These are phyloP conservation scores for Phoxinus phoxinus DNA, from an alignment of 2,113 vertebrate species.

Conservation along the genomic window DNA sequence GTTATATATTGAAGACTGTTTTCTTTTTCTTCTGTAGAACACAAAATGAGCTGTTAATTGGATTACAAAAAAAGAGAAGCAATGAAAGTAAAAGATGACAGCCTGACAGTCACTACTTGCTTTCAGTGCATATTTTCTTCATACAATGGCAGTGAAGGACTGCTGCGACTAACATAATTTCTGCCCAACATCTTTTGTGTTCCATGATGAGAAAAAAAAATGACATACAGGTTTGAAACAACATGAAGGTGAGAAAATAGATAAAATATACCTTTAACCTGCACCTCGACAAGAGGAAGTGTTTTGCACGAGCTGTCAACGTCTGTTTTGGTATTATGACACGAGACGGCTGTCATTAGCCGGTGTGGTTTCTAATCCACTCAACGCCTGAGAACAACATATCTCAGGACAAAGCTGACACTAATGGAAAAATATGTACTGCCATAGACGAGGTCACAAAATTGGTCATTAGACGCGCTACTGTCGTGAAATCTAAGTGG, in stretches of 20 bases:
- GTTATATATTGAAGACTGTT: background rate
- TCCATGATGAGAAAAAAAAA: background rate
- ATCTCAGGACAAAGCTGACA: background rate
- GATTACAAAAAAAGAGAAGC: too few relatives aligned
- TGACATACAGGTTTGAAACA: background rate
- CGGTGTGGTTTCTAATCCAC: background rate
- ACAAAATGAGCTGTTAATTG: background rate
- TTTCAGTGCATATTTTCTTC: background rate
- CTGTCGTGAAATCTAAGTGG: background rate
- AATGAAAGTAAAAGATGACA: background rate
- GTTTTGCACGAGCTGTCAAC: slow-evolving; percentile 1
- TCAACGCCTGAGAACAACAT: background rate
- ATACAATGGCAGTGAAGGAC: background rate
- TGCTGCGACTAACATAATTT: background rate
- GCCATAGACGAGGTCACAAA: background rate
- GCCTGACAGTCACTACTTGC: background rate
- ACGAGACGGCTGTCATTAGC: slow-evolving; percentile 9
- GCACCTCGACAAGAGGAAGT: background rate
- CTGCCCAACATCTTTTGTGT: background rate
- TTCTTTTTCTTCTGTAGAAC: background rate
- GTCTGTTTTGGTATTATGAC: background rate
- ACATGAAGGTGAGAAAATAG: background rate
- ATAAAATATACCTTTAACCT: background rate
- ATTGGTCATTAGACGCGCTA: background rate
- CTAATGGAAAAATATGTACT: background rate